Percentiles rank a stretch among this genome's conserved stretches.
Conservation (phyloP, 2,113 vertebrate genomes). For the Miniopterus natalensis region DNA sequence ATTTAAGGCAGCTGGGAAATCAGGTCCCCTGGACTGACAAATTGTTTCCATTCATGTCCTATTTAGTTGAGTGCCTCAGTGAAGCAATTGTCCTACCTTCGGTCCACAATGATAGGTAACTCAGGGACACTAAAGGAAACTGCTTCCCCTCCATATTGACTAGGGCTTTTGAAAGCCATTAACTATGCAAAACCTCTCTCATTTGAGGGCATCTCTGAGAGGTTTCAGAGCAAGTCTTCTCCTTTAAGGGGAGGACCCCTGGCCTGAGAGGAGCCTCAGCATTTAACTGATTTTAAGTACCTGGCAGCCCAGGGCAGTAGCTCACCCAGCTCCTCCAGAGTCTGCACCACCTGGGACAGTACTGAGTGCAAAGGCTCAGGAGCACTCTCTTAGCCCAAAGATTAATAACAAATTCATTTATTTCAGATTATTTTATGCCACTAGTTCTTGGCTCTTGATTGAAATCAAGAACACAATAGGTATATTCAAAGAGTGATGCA, state of each 20-base stretch:
- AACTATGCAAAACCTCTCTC: slow-evolving; percentile 81
- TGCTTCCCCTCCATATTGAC: slow-evolving; percentile 80
- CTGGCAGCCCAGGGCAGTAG: slow-evolving; percentile 21
- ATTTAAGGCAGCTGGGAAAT: slow-evolving; percentile 80
- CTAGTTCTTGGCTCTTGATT: slow-evolving; percentile 14
- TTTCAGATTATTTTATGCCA: background rate
- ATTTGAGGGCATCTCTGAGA: slow-evolving; percentile 59
- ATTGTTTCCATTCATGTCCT: slow-evolving; percentile 83
- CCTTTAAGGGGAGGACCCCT: slow-evolving; percentile 27
- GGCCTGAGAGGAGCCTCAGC: background rate
- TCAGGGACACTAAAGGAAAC: slow-evolving; percentile 80
- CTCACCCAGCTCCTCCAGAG: background rate
- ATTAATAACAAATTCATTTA: background rate
- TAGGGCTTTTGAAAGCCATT: slow-evolving; percentile 75
- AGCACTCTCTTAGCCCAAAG: background rate
- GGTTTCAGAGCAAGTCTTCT: slow-evolving; percentile 69
- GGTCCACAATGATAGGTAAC: slow-evolving; percentile 86
- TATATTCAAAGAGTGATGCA: background rate
- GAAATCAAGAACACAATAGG: slow-evolving; percentile 13
- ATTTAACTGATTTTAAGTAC: slow-evolving; percentile 51
- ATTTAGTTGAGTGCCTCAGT: slow-evolving; percentile 83
- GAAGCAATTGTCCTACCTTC: slow-evolving; percentile 83
- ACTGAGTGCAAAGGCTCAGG: background rate
- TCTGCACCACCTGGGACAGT: background rate
- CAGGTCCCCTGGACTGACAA: slow-evolving; percentile 82